These are phyloP conservation scores for Thera britannica DNA, from an alignment of 2,888 invertebrate genomes.

Conservation along the genomic window DNA sequence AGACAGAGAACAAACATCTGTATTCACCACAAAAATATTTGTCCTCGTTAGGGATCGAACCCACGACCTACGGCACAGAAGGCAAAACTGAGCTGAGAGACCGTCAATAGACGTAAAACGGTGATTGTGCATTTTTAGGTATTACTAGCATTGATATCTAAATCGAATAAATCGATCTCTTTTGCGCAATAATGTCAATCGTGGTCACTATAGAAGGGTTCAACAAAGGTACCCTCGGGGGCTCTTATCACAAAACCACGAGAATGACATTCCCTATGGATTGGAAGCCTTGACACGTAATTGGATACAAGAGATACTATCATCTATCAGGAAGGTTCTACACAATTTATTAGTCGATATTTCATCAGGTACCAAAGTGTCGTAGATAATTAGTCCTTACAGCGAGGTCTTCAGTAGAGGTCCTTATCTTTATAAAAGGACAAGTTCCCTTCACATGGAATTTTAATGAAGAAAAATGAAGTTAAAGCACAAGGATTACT, in stretches of 20 bases:
- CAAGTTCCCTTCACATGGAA: no score
- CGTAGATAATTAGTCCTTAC: background rate
- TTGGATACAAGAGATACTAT: slow-evolving; percentile 68
- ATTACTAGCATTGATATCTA: no score
- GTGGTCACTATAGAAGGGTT: slow-evolving; percentile 18
- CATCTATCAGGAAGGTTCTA: slow-evolving; percentile 55
- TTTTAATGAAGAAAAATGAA: no score
- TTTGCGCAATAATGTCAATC: slow-evolving; percentile 11
- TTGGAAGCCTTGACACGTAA: slow-evolving; percentile 68
- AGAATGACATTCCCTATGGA: slow-evolving; percentile 56
- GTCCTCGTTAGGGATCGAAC: no score
- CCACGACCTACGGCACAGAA: no score
- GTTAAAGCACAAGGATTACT: no score
- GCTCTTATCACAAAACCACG: slow-evolving; percentile 57
- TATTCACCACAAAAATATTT: no score
- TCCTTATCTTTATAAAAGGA: no score
- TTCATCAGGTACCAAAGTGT: slow-evolving; percentile 10
- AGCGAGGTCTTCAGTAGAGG: background rate
- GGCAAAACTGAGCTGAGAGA: no score
- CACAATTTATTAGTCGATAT: slow-evolving; percentile 10
- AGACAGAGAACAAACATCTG: no score
- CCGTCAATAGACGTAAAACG: no score
- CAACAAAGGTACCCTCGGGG: slow-evolving; percentile 14
- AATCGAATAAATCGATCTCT: slow-evolving; percentile 19
- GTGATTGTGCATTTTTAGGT: no score